These are phyloP conservation scores for Catharus fuscescens DNA, from an alignment of 2,113 vertebrate species.

Conservation along the genomic window DNA sequence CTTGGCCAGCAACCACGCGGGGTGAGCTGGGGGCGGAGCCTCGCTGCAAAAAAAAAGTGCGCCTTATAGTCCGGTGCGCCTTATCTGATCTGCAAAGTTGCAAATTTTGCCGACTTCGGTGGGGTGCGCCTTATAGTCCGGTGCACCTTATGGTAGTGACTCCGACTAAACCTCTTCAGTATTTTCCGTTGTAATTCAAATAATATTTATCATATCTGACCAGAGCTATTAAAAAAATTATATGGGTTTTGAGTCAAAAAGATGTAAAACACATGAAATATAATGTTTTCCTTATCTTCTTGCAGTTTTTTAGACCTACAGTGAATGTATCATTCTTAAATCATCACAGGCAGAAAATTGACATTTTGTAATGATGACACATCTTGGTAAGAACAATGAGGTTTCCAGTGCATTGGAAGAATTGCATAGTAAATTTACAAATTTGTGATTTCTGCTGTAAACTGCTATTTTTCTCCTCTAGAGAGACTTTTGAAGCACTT, in stretches of 20 bases:
- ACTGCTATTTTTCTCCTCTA: not conserved
- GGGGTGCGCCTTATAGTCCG: too few relatives aligned
- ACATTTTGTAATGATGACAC: not conserved
- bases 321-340: not conserved
- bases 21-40: too few relatives aligned
- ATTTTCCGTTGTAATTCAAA: not conserved
- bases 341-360: not conserved
- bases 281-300: not conserved
- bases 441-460: not conserved
- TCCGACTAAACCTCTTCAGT: not conserved
- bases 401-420: not conserved
- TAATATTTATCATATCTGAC: not conserved
- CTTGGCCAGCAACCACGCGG: too few relatives aligned
- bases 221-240: not conserved
- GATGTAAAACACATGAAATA: not conserved
- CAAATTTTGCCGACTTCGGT: too few relatives aligned
- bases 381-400: not conserved
- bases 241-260: not conserved
- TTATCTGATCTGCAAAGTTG: too few relatives aligned
- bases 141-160: too few relatives aligned
- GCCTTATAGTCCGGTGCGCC: too few relatives aligned
- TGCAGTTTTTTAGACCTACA: not conserved
- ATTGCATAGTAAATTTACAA: not conserved
- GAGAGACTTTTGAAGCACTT: not conserved
- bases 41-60: too few relatives aligned